These are phyloP conservation scores for Drosophila obscura DNA, from an alignment of 1,140 invertebrate genomes.

Conservation along the genomic window DNA sequence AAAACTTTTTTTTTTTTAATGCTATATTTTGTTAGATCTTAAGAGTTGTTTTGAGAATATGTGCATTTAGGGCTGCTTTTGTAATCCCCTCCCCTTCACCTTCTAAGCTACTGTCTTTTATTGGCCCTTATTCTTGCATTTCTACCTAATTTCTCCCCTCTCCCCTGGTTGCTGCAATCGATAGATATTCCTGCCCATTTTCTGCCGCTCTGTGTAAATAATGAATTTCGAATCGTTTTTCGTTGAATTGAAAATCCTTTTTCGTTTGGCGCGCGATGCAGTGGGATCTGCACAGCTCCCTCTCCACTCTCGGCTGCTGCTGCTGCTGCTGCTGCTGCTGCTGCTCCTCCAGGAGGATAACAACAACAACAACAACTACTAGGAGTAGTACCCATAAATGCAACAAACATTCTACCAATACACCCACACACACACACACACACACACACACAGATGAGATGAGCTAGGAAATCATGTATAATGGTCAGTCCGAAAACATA, in stretches of 20 bases:
- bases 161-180: slow-evolving; percentile 9
- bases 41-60: too few relatives aligned
- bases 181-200: neutral
- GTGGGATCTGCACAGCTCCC: slow-evolving; percentile 36
- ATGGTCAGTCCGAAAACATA: slow-evolving; percentile 63
- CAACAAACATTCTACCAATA: slow-evolving; percentile 55
- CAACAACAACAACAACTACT: slow-evolving; percentile 8
- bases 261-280: slow-evolving; percentile 47
- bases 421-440: slow-evolving; percentile 7
- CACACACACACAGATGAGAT: slow-evolving; percentile 24
- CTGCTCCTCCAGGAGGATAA: slow-evolving; percentile 11
- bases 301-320: neutral
- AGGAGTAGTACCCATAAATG: slow-evolving; percentile 38
- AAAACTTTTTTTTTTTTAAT: too few relatives aligned
- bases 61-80: too few relatives aligned
- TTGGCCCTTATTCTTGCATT: too few relatives aligned
- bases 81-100: neutral
- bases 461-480: slow-evolving; percentile 64
- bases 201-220: slow-evolving; percentile 47
- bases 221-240: slow-evolving; percentile 73
- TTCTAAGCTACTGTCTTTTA: neutral
- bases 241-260: slow-evolving; percentile 78
- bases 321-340: neutral
- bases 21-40: too few relatives aligned
- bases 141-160: neutral